Percentiles rank a stretch among this genome's conserved stretches.
Evolutionary conservation across 2,113 vertebrate species (phyloP).

Genomic region (Cinclus cinclus): DNA sequence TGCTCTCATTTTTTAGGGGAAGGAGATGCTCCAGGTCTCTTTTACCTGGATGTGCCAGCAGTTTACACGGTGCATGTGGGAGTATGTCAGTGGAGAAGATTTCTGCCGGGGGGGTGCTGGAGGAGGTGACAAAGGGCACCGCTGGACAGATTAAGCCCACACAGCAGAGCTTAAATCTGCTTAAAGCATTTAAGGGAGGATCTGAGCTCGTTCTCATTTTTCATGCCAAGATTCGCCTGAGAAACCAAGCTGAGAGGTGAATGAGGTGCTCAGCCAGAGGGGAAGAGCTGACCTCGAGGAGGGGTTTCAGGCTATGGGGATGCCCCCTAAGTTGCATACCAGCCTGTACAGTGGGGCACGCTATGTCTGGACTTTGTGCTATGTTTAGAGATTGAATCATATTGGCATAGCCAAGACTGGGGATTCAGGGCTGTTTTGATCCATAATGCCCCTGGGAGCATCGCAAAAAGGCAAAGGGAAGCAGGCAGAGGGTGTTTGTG

Average conservation of each 20-base stretch:
- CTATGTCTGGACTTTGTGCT: background rate
- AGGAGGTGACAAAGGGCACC: background rate
- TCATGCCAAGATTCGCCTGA: fast-evolving
- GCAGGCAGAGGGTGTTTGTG: background rate
- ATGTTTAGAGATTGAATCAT: background rate
- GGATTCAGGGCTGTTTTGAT: background rate
- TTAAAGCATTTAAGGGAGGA: background rate
- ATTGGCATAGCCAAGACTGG: fast-evolving
- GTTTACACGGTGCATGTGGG: background rate
- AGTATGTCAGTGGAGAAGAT: background rate
- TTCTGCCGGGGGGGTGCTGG: fast-evolving
- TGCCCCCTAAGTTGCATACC: background rate
- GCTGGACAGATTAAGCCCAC: background rate
- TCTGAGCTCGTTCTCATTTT: background rate
- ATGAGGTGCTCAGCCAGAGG: background rate
- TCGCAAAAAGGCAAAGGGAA: background rate
- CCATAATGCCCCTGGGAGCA: fast-evolving
- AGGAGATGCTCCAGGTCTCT: background rate
- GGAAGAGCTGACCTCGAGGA: background rate
- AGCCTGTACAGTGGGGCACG: background rate
- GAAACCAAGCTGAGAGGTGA: background rate
- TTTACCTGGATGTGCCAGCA: background rate
- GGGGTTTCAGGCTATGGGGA: background rate
- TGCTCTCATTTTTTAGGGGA: background rate
- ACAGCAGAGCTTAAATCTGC: background rate